phyloP scores from a whole-genome alignment of 2,888 invertebrate genomes.

The Lamellibrachia satsuma region DNA sequence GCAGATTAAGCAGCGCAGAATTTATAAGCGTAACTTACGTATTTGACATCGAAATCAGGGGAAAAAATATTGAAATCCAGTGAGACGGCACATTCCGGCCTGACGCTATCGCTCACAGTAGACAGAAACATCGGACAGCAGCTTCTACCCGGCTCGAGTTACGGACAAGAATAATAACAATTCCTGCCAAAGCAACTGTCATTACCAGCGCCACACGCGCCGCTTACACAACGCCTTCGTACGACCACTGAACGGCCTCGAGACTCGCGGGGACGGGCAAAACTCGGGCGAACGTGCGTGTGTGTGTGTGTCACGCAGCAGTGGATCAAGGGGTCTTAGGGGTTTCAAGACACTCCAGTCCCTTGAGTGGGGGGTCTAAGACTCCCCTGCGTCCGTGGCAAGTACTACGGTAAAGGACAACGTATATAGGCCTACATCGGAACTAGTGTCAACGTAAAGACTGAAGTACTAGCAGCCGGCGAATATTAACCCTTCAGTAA shows the following conservation, averaged over 20 bases:
- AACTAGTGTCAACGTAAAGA: too few species aligned
- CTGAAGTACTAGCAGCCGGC: too few species aligned
- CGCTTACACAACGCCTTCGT: not conserved
- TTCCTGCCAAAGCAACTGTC: not conserved
- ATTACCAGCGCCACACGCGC: not conserved
- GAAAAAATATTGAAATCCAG: not conserved
- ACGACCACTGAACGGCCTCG: not conserved
- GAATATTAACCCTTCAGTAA: not conserved
- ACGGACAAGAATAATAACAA: not conserved
- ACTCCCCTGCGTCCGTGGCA: too few species aligned
- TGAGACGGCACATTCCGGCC: not conserved
- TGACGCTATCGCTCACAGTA: not conserved
- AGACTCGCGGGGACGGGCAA: not conserved
- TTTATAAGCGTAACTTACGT: not conserved
- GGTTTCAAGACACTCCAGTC: too few species aligned
- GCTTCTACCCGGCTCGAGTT: not conserved
- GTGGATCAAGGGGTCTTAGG: too few species aligned
- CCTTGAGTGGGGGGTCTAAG: too few species aligned
- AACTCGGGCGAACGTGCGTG: too few species aligned
- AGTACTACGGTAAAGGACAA: too few species aligned
- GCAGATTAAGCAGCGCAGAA: not conserved
- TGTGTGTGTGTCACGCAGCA: too few species aligned
- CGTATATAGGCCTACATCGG: too few species aligned
- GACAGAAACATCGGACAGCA: not conserved
- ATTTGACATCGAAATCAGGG: not conserved